Conservation (phyloP, 1,140 invertebrate genomes). For the Drosophila mojavensis region DNA sequence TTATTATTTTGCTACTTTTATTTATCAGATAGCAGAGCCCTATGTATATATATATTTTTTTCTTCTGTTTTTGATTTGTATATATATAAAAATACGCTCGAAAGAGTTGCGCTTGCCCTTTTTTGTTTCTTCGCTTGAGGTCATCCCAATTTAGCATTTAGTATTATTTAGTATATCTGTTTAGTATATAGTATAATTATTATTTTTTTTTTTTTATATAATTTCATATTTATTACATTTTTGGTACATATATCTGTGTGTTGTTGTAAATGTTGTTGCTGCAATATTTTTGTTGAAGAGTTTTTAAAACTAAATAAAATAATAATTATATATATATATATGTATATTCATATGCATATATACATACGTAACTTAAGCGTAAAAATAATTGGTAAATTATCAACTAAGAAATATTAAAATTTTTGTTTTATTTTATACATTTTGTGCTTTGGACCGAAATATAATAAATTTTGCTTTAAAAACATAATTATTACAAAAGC, state of each 20-base stretch:
- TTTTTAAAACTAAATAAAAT: slow-evolving; percentile 77
- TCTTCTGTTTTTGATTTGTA: slow-evolving; percentile 4
- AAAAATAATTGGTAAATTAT: slow-evolving; percentile 50
- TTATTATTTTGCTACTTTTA: slow-evolving; percentile 2
- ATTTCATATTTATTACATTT: slow-evolving; percentile 83
- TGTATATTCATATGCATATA: slow-evolving; percentile 19
- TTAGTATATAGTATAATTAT: slow-evolving; percentile 20
- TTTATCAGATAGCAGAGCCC: neutral
- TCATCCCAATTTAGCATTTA: slow-evolving; percentile 19
- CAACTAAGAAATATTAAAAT: slow-evolving; percentile 49
- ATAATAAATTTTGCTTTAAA: slow-evolving; percentile 72
- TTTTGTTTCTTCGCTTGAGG: slow-evolving; percentile 5
- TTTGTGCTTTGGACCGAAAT: slow-evolving; percentile 80
- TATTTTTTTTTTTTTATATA: slow-evolving; percentile 61
- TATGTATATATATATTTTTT: slow-evolving; percentile 1
- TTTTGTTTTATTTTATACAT: slow-evolving; percentile 72
- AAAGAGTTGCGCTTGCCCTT: slow-evolving; percentile 3
- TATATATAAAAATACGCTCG: slow-evolving; percentile 65
- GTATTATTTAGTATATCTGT: slow-evolving; percentile 16
- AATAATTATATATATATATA: slow-evolving; percentile 57
- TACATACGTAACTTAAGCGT: slow-evolving; percentile 55
- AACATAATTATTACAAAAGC: slow-evolving; percentile 48
- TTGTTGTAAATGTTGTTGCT: slow-evolving; percentile 49
- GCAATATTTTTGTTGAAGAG: slow-evolving; percentile 53
- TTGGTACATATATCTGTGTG: slow-evolving; percentile 83